phyloP scores from a whole-genome alignment of 1,140 invertebrate genomes.

The Cotesia typhae region DNA sequence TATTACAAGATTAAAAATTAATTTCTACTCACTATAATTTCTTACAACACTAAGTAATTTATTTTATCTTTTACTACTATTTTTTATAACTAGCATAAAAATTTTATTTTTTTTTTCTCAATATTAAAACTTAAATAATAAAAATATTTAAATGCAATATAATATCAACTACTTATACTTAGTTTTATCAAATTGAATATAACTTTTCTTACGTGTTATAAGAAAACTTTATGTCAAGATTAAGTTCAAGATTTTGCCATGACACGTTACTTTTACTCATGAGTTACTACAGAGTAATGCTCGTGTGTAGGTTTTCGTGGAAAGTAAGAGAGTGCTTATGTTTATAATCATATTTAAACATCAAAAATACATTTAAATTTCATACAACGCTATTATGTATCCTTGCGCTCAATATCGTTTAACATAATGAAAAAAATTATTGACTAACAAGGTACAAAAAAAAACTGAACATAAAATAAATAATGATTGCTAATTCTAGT shows the following conservation, averaged over 20 bases:
- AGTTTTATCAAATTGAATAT: not conserved
- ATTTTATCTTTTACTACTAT: too few species aligned
- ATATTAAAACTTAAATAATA: not conserved
- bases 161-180: not conserved
- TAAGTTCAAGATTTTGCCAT: not conserved
- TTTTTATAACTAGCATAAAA: too few species aligned
- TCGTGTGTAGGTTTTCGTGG: not conserved
- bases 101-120: not conserved
- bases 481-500: too few species aligned
- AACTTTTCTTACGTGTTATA: constrained; percentile 12
- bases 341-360: too few species aligned
- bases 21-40: too few species aligned
- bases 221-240: not conserved
- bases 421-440: not conserved
- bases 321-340: not conserved
- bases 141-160: constrained; percentile 11
- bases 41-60: too few species aligned
- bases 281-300: not conserved
- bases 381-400: not conserved
- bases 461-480: not conserved
- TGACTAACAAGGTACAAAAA: not conserved
- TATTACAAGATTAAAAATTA: too few species aligned
- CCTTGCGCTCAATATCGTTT: not conserved
- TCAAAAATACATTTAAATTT: not conserved
- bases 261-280: too few species aligned